These are phyloP conservation scores for Arenaria interpres DNA, from an alignment of 2,113 vertebrate species.

Conservation along the genomic window DNA sequence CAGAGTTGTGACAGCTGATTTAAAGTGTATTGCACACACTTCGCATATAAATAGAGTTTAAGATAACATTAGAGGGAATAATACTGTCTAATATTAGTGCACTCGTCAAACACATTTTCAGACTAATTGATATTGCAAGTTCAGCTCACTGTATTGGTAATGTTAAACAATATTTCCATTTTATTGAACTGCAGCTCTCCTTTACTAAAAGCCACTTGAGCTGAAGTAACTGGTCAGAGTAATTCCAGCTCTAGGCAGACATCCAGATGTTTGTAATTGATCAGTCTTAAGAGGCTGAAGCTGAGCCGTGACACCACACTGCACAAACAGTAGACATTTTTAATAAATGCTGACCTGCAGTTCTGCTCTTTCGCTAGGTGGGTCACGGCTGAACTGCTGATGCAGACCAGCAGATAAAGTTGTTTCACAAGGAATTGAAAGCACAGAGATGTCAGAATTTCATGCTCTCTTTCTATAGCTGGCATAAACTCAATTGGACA, in stretches of 20 bases:
- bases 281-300: background rate
- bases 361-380: background rate
- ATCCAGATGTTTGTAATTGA: background rate
- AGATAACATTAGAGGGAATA: background rate
- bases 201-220: constrained; percentile 8
- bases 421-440: background rate
- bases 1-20: background rate
- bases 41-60: background rate
- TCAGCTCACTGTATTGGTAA: background rate
- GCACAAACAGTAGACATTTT: background rate
- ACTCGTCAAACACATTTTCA: background rate
- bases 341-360: background rate
- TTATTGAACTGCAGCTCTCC: background rate
- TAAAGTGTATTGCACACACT: background rate
- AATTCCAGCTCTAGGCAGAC: constrained; percentile 4
- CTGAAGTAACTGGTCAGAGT: background rate
- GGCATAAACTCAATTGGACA: background rate
- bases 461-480: background rate
- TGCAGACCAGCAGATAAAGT: background rate
- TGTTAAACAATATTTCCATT: background rate
- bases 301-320: background rate
- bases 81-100: background rate
- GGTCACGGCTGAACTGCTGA: background rate
- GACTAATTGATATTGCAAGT: background rate
- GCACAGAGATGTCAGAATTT: background rate